Evolutionary conservation across 1,140 invertebrate species (phyloP), one percentile per base, ranked within the genome.

Genomic region (Steinernema khuongi): DNA sequence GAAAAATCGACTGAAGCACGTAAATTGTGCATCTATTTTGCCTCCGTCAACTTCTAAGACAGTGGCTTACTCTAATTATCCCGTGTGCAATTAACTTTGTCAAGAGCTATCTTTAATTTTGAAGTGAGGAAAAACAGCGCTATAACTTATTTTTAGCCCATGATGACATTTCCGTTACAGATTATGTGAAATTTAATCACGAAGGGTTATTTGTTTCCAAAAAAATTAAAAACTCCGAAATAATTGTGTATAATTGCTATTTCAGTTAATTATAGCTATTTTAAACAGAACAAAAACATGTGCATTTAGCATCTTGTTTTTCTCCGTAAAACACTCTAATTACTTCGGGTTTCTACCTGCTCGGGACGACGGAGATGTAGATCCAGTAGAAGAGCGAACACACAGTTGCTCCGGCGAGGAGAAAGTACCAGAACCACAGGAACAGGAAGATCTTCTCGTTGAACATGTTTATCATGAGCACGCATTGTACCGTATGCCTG

Each of bases 401-500:
- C 18, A 85, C 67, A n/a, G 83, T 84, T 22, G 83, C 83, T 17
- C 75, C 81, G 22, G 82, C 83, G 41, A 84, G 67, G 11, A 84
- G 74, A 70, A 85, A 82, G 78, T 84, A 84, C 83, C 83, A 84
- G 76, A 84, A 84, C 83, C 83, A 84, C 1, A 84, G 72, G 74
- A 84, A 84, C 31, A 84, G 70, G 67, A 84, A 84, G 22, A 84
- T 85, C 71, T 84, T 85, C 68, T 85, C 94, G 86, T 96, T 96
- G 86, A 96, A 92, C 84, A 95, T 94, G 87, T 93, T 95, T 74
- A 94, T 86, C 0, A 93, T 93, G 0, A 85, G 72, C 17, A 84
- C 82, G 73, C 84, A 85, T 72, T 84, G 83, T 0, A 84, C 82
- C 14, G 82, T 84, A 71, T 84, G 82, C 31, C 82, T 71, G 76